Percentiles rank a stretch among this genome's conserved stretches.
phyloP scores from a whole-genome alignment of 1,140 invertebrate species.

The Lordiphosa collinella region DNA sequence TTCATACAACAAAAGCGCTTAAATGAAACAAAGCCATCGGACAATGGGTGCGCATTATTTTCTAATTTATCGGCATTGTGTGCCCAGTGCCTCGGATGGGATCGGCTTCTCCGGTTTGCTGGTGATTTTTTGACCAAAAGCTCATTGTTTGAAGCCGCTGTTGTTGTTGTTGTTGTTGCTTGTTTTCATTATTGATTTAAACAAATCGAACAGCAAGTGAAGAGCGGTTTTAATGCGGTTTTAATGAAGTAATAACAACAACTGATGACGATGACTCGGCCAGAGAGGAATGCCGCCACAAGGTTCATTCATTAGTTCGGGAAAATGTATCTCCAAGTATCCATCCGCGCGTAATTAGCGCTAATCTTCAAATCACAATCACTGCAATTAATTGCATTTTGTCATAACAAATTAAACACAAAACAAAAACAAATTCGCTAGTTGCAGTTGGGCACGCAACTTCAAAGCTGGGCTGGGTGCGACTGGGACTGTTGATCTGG shows the following conservation, averaged over 20 bases:
- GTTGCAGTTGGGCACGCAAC: constrained; percentile 63
- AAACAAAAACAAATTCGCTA: constrained; percentile 29
- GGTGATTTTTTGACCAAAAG: constrained; percentile 5
- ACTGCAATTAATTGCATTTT: constrained; percentile 69
- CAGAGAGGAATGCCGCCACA: constrained; percentile 3
- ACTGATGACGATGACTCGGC: constrained; percentile 24
- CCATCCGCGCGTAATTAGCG: constrained; percentile 30
- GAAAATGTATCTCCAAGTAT: background rate
- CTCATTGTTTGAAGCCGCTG: constrained; percentile 27
- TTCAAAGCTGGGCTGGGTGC: constrained; percentile 18
- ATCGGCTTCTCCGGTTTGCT: constrained; percentile 33
- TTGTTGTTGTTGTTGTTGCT: constrained; percentile 38
- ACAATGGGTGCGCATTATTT: constrained; percentile 76
- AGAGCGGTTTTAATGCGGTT: constrained; percentile 71
- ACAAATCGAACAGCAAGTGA: constrained; percentile 73
- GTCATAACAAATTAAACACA: constrained; percentile 57
- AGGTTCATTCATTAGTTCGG: constrained; percentile 39
- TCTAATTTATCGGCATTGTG: constrained; percentile 77
- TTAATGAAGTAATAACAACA: constrained; percentile 76
- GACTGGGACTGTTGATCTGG: constrained; percentile 10
- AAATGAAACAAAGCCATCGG: constrained; percentile 73
- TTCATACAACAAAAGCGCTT: constrained; percentile 72
- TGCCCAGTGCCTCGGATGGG: constrained; percentile 35
- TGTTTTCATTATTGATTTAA: constrained; percentile 75
- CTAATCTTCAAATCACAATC: constrained; percentile 42